These are phyloP conservation scores for Oreochromis aureus DNA, from an alignment of 2,113 vertebrate genomes.

Conservation along the genomic window DNA sequence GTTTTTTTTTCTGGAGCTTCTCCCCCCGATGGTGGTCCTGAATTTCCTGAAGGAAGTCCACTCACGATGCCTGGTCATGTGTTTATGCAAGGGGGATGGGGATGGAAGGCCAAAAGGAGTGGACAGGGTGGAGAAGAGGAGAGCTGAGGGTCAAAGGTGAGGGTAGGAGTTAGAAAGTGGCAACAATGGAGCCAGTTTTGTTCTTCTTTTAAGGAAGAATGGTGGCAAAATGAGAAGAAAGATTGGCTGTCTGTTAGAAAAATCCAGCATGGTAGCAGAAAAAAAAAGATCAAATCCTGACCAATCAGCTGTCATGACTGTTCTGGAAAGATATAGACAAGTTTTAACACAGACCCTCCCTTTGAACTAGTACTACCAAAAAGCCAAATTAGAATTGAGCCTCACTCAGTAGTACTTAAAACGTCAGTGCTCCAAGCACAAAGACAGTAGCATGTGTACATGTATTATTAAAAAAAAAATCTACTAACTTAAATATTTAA, in stretches of 20 bases:
- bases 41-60: slow-evolving; percentile 51
- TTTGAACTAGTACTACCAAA: background rate
- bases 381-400: background rate
- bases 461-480: background rate
- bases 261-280: background rate
- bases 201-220: background rate
- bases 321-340: background rate
- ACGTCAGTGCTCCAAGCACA: background rate
- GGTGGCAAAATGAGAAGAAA: background rate
- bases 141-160: slow-evolving; percentile 8
- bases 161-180: background rate
- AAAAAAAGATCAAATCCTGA: background rate
- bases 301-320: background rate
- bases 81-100: background rate
- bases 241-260: background rate
- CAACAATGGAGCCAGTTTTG: background rate
- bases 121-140: background rate
- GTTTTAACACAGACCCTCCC: background rate
- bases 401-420: background rate
- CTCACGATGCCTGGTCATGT: background rate
- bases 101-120: background rate
- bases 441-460: background rate
- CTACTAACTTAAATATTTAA: background rate
- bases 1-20: slow-evolving; percentile 16
- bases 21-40: background rate